Conservation (phyloP, 1,140 invertebrate genomes). For the Magallana angulata region DNA sequence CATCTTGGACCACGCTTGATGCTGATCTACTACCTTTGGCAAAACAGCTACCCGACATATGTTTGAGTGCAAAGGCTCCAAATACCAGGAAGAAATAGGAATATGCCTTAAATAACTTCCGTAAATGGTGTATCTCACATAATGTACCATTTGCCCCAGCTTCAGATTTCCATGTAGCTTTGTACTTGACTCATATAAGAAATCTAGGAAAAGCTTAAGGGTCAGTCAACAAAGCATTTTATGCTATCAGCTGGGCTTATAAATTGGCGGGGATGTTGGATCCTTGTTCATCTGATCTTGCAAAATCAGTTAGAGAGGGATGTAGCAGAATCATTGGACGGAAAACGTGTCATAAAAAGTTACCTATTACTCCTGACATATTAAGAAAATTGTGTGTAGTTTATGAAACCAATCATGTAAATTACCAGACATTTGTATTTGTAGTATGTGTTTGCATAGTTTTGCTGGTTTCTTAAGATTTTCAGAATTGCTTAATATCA, state of each 20-base stretch:
- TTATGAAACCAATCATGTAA: background rate
- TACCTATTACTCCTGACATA: constrained; percentile 7
- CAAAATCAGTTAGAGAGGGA: background rate
- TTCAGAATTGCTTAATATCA: constrained; percentile 11
- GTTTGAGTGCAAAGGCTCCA: no score
- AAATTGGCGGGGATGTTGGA: constrained; percentile 1
- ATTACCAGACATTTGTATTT: background rate
- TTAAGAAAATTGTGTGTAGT: constrained; percentile 7
- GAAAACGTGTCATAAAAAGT: constrained; percentile 8
- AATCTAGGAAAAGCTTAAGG: background rate
- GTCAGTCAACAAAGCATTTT: background rate
- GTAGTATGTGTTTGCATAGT: no score
- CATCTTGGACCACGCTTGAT: no score
- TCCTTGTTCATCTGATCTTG: background rate
- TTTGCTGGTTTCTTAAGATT: background rate
- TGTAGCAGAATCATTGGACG: constrained; percentile 6
- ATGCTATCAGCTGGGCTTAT: background rate
- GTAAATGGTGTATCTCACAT: constrained; percentile 30
- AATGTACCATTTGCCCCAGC: background rate
- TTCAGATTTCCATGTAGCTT: constrained; percentile 1
- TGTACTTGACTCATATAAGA: constrained; percentile 18
- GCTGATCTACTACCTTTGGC: no score
- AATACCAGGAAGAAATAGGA: no score
- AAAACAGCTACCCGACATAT: no score
- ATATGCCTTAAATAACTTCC: background rate